Conservation (phyloP, 2,888 invertebrate genomes). For the Lasioglossum marginatum region DNA sequence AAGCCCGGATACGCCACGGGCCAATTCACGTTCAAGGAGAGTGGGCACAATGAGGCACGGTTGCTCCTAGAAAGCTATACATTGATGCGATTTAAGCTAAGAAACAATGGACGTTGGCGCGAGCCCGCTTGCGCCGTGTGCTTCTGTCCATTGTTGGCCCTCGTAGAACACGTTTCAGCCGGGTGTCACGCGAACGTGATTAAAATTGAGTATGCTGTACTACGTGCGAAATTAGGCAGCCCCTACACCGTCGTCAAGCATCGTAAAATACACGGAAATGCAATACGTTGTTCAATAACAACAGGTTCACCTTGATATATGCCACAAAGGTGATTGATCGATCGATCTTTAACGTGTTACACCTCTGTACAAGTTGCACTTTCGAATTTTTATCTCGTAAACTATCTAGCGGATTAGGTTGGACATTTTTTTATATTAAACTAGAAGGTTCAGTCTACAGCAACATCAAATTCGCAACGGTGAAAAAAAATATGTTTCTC, state of each 20-base stretch:
- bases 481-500: too few species aligned
- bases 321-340: background rate
- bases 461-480: too few species aligned
- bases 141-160: background rate
- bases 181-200: slow-evolving; percentile 9
- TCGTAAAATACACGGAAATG: background rate
- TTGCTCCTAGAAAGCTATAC: slow-evolving; percentile 14
- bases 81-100: slow-evolving; percentile 17
- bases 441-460: background rate
- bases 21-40: slow-evolving; percentile 8
- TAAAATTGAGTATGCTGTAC: slow-evolving; percentile 13
- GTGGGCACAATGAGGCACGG: slow-evolving; percentile 13
- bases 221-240: background rate
- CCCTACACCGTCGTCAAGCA: background rate
- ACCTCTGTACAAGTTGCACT: background rate
- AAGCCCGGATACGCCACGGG: slow-evolving; percentile 1
- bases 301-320: background rate
- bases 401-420: background rate
- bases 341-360: background rate
- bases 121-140: background rate
- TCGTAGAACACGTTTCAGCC: slow-evolving; percentile 1
- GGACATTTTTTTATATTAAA: background rate
- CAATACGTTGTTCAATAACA: background rate
- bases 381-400: background rate
- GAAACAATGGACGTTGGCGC: background rate